phyloP scores from a whole-genome alignment of 2,797 vertebrate species.

The Nasua narica region DNA sequence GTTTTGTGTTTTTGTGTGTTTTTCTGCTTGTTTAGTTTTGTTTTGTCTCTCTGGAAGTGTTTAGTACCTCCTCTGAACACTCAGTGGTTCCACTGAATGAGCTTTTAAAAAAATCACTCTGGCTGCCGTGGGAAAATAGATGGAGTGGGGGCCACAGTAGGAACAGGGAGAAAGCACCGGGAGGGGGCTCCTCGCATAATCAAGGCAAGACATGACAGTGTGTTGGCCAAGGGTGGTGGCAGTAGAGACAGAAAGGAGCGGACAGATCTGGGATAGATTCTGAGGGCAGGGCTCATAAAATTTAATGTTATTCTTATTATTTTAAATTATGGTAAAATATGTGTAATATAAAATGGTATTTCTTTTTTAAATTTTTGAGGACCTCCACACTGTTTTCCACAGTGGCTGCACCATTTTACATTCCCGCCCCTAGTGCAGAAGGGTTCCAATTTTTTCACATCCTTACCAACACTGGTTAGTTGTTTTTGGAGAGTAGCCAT shows the following conservation, averaged over 20 bases:
- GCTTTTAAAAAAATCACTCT: neutral
- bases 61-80: neutral
- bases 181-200: neutral
- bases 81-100: neutral
- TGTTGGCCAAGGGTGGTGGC: neutral
- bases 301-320: neutral
- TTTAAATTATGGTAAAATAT: neutral
- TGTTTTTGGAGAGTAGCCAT: neutral
- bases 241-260: neutral
- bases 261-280: neutral
- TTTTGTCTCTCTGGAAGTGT: neutral
- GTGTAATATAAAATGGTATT: neutral
- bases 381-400: neutral
- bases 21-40: neutral
- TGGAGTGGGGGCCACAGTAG: neutral
- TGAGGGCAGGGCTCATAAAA: neutral
- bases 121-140: neutral
- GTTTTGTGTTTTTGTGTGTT: neutral
- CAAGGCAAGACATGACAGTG: neutral
- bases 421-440: neutral
- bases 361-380: neutral
- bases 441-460: neutral
- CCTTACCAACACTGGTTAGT: neutral
- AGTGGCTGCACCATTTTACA: neutral
- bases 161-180: neutral